Evolutionary conservation across 2,888 invertebrate genomes (phyloP), one percentile per base, ranked within the genome.

Genomic region (Gymnosoma rotundatum): DNA sequence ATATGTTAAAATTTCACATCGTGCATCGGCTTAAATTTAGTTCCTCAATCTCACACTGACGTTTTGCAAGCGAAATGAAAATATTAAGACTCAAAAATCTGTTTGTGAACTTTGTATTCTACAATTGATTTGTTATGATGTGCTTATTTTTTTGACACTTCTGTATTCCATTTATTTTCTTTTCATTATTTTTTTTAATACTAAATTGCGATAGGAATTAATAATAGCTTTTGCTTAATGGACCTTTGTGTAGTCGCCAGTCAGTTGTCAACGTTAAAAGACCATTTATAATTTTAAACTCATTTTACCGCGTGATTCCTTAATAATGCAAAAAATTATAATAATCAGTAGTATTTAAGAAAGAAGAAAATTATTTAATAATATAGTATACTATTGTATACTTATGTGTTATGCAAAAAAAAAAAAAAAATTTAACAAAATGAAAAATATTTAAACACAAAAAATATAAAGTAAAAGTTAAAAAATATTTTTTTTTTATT

Each of bases 221-320:
- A 81, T 78, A 81, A 84, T 84, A 63, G 36, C n/a, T 69, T 74
- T 66, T 20, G 75, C 61, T 32, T 48, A 63, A 63, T 67, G 50
- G 45, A 45, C 32, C 20, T 67, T 60, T 75, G 78, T 74, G 81
- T 81, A 84, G 84, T 84, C 81, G 84, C n/a, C 67, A 66, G 25
- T 18, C 10, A 72, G 70, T 78, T 81, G 76, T 75, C 66, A 74
- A 72, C 67, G 66, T 50, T 78, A 81, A 36, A 70, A 73, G 72
- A 81, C 58, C 74, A 70, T 70, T 73, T 67, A 25, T 2, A 50
- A 61, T 36, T 78, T 32, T 20, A 54, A 67, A 58, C 56, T 52
- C n/a, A 69, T 48, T 48, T 42, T 48, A 6, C 45, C 16, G 45
- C 45, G 14, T n/a, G 6, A n/a, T 48, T 14, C 5, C 16, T 48